Percentiles rank a stretch among this genome's conserved stretches.
Evolutionary conservation across 2,113 vertebrate genomes (phyloP).

Genomic region (Engraulis encrasicolus): DNA sequence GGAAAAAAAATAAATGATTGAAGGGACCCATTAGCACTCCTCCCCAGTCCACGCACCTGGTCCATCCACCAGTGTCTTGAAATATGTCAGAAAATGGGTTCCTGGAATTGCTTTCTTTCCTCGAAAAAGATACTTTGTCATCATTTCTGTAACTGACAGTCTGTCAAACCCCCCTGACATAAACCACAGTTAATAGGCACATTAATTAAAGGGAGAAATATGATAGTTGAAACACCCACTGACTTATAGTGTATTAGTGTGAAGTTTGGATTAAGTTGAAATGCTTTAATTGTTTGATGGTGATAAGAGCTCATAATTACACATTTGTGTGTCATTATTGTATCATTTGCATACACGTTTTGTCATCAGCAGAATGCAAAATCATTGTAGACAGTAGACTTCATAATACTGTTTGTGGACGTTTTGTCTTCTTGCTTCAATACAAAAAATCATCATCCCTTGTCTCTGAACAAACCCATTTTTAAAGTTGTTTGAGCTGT

Average conservation of each 20-base stretch:
- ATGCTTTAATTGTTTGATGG: not conserved
- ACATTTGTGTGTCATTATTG: not conserved
- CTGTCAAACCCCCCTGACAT: not conserved
- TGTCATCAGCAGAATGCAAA: no score
- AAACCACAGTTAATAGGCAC: not conserved
- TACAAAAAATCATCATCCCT: not conserved
- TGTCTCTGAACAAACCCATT: not conserved
- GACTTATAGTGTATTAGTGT: not conserved
- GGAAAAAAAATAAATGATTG: conserved; percentile 6
- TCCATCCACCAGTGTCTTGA: not conserved
- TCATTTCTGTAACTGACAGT: conserved; percentile 11
- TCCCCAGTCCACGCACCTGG: conserved; percentile 17
- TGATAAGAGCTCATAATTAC: conserved; percentile 1
- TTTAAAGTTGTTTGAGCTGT: not conserved
- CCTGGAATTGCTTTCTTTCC: not conserved
- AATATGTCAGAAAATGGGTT: not conserved
- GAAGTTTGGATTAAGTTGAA: not conserved
- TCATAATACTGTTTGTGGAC: not conserved
- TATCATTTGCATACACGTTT: not conserved
- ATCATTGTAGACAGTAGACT: no score
- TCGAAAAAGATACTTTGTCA: conserved; percentile 6
- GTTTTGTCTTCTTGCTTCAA: not conserved
- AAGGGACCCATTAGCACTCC: conserved; percentile 26
- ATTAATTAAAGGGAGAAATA: conserved; percentile 10
- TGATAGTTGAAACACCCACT: not conserved